Evolutionary conservation across 2,888 invertebrate genomes (phyloP), one percentile per base, ranked within the genome.

Genomic region (Sarcophaga caerulescens): DNA sequence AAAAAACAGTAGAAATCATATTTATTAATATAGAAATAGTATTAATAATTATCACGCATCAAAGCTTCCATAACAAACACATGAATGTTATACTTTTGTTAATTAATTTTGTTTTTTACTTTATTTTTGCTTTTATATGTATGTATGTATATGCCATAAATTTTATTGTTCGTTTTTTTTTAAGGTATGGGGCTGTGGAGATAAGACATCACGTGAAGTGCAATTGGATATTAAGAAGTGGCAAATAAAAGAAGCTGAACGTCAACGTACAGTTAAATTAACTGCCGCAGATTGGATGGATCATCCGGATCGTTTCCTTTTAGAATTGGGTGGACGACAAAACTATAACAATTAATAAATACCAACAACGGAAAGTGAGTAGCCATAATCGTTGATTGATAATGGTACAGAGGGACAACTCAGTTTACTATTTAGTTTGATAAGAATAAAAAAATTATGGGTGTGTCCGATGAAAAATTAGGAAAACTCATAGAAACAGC

Each of bases 201-300:
- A 97, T 92, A 93, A 95, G 93, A 94, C 96, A 89, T 95, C 95
- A 77, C 94, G 98, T 87, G 97, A 97, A 90, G 95, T 95, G 14
- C 99, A 99, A 93, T 93, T 97, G 87, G 97, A 98, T 90, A 96
- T 98, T 89, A 98, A 98, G 93, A 96, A 97, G 90, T 98, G 97
- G 97, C 97, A 98, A 92, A 96, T 96, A 23, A 96, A 96, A 90
- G 98, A 99, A 92, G 97, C 96, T 0, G 98, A 99, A 93, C 95
- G 96, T 85, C 96, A 97, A 89, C 94, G 97, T 77, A 95, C 96
- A 90, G 97, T 99, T 11, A 98, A 98, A 92, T 93, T 98, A 84
- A 97, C 96, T 19, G 96, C 98, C 0, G 96, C 97, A 23, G 98
- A 98, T 92, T 99, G 99, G 99, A 95, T 97, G 91, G 98, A 99